A percentile compares a stretch with the other conserved stretches of the same genome.
Evolutionary conservation across 2,797 vertebrate species (phyloP).

Genomic region (Acanthis flammea): DNA sequence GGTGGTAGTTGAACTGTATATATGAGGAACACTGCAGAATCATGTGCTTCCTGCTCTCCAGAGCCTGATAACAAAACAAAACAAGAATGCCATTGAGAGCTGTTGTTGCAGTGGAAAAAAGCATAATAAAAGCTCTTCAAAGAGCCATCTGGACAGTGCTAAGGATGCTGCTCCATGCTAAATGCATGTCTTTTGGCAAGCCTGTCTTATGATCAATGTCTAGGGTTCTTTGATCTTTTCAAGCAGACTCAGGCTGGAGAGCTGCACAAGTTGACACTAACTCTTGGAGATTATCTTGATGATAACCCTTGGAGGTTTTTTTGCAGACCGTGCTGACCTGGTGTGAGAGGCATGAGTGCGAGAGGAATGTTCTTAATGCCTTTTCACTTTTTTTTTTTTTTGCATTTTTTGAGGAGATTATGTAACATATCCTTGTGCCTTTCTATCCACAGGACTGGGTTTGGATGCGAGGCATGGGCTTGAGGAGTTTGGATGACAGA

Average conservation of each 20-base stretch:
- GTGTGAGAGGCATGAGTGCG: background rate
- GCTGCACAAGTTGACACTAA: background rate
- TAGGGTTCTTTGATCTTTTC: background rate
- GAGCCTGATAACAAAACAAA: conserved; percentile 48
- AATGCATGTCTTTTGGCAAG: conserved; percentile 21
- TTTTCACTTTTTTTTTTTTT: background rate
- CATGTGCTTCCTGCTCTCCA: conserved; percentile 40
- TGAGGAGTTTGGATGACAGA: background rate
- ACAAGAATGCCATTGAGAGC: conserved; percentile 43
- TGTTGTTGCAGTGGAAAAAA: conserved; percentile 52
- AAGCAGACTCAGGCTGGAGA: background rate
- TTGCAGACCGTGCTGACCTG: background rate
- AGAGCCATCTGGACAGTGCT: conserved; percentile 59
- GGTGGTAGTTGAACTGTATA: conserved; percentile 16
- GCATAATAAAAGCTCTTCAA: conserved; percentile 46
- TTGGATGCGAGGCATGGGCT: background rate
- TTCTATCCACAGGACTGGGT: background rate
- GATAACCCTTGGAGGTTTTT: background rate
- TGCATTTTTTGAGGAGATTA: background rate
- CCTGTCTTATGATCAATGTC: background rate
- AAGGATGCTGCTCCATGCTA: conserved; percentile 42
- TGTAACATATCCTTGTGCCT: background rate
- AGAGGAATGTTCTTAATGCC: background rate
- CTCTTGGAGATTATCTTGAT: background rate
- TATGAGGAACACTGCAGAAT: conserved; percentile 41